Base-by-base conservation (phyloP, 2,797 vertebrate genomes). In the Pangasius djambal region DNA sequence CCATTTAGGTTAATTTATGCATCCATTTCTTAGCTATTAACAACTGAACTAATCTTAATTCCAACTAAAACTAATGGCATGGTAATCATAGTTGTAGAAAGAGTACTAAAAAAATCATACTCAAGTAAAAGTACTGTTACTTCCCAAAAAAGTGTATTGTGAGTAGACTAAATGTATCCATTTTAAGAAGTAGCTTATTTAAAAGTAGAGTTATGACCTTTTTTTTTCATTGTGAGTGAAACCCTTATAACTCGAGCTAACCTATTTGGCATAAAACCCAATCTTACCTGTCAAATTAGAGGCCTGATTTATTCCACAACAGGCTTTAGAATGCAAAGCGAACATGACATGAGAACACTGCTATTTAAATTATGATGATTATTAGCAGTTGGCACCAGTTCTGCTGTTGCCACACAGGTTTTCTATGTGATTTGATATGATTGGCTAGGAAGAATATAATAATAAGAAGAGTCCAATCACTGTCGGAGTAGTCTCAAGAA, bases 221-320 rank as follows among this genome's bases (percentile, higher is more conserved):
- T 16, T 48, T 48, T 25, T 28, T 48, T 84, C 37, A 83, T 16
- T 69, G 15, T 22, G 28, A 69, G 83, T 34, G n/a, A 52, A 69
- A 31, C 20, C 48, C 18, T 70, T 34, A 65, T 65, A 48, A 18
- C 59, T 10, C 20, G 7, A 20, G 7, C 59, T 28, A 55, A 37
- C 65, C 48, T 70, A 55, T 70, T 85, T 70, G 55, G 31, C 48
- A 70, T 70, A 85, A 70, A 85, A 52, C 61, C 40, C 61, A 84
- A 69, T 34, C 44, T 22, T 69, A 84, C 48, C 48, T 85, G n/a
- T 85, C 65, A 67, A 85, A 50, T 85, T 85, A 85, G 18, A 69
- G 25, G 44, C 4, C 63, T 37, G 48, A 34, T 70, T 55, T 69
- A 85, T 70, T 85, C 83, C 48, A 85, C 65, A 85, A 20, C 10